A percentile compares a stretch with the other conserved stretches of the same genome.
Evolutionary conservation across 1,140 invertebrate species (phyloP).

Genomic region (Zaprionus ornatus): DNA sequence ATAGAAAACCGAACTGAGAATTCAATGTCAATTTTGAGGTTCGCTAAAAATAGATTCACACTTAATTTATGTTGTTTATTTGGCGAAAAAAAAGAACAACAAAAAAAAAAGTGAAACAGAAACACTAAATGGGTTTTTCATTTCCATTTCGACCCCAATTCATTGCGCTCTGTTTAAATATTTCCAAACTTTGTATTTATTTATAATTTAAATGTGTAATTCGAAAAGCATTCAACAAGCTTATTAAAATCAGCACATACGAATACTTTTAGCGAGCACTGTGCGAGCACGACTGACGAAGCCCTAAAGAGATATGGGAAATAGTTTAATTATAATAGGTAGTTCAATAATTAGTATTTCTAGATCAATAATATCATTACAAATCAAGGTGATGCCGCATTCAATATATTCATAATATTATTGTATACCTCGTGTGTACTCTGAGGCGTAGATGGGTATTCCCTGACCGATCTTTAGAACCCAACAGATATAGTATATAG

Average conservation of each 20-base stretch:
- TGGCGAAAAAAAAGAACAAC: constrained; percentile 37
- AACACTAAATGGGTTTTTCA: constrained; percentile 15
- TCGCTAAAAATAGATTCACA: constrained; percentile 64
- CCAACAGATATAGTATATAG: no score
- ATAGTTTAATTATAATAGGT: no score
- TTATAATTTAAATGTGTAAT: constrained; percentile 34
- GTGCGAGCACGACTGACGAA: neutral
- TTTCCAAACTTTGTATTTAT: constrained; percentile 35
- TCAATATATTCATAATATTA: no score
- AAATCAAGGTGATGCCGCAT: no score
- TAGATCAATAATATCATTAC: no score
- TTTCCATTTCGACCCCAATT: constrained; percentile 3
- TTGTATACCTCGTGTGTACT: no score
- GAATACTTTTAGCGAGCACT: constrained; percentile 1
- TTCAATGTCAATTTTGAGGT: constrained; percentile 77
- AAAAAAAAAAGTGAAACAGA: neutral
- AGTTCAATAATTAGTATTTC: no score
- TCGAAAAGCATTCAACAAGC: neutral
- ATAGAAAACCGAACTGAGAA: constrained; percentile 40
- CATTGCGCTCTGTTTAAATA: constrained; percentile 16
- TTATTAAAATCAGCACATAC: constrained; percentile 14
- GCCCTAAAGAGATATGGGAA: no score
- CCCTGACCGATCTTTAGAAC: no score
- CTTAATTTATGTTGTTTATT: constrained; percentile 78
- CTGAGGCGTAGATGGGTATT: no score